These are phyloP conservation scores for Neoaliturus tenellus DNA, from an alignment of 2,888 invertebrate genomes.

Conservation along the genomic window DNA sequence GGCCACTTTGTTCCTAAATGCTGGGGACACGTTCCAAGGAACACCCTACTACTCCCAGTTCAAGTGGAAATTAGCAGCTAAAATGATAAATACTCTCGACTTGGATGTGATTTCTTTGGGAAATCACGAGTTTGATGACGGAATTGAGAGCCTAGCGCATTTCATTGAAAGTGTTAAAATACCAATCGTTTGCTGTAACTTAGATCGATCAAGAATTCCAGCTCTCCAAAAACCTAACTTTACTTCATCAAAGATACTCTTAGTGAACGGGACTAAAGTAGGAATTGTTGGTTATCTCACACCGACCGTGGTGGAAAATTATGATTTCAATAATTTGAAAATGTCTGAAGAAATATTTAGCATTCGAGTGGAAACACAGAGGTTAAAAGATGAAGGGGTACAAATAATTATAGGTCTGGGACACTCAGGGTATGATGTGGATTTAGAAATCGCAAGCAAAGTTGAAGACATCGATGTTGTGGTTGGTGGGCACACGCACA, in stretches of 20 bases:
- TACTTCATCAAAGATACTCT: conserved; percentile 25
- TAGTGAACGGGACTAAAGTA: conserved; percentile 78
- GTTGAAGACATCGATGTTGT: conserved; percentile 90
- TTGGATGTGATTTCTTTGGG: conserved; percentile 94
- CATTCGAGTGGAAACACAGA: conserved; percentile 80
- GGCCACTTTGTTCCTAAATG: conserved; percentile 88
- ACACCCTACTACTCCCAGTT: conserved; percentile 91
- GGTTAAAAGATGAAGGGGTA: conserved; percentile 79
- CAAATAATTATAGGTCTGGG: conserved; percentile 92
- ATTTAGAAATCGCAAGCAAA: conserved; percentile 84
- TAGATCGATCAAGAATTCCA: conserved; percentile 76
- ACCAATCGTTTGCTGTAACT: conserved; percentile 86
- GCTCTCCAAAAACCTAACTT: conserved; percentile 41
- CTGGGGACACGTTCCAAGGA: conserved; percentile 95
- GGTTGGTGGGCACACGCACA: conserved; percentile 94
- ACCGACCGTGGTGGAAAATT: conserved; percentile 69
- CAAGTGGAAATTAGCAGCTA: conserved; percentile 86
- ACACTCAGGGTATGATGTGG: conserved; percentile 89
- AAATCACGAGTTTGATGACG: conserved; percentile 95
- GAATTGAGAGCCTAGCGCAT: conserved; percentile 83
- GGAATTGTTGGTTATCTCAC: conserved; percentile 93
- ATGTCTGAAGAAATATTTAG: conserved; percentile 83
- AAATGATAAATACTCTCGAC: conserved; percentile 86
- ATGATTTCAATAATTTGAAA: conserved; percentile 80
- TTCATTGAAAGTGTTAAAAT: conserved; percentile 80